phyloP scores from a whole-genome alignment of 35 echinoderm and acorn worm genomes.

The Stichopus chloronotus region DNA sequence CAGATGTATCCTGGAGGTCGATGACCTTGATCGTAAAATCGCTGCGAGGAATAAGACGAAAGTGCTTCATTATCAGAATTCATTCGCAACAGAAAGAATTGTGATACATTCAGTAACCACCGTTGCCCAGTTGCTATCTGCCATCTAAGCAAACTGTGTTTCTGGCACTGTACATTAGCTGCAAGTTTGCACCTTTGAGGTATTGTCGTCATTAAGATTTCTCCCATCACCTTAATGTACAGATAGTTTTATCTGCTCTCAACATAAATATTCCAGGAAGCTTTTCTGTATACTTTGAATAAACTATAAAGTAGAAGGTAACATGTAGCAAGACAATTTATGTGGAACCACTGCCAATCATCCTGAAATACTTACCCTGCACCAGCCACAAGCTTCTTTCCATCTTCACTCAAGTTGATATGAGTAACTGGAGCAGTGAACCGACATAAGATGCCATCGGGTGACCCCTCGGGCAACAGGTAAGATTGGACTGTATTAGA shows the following conservation, averaged over 20 bases:
- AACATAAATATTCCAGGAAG: no score
- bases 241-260: no score
- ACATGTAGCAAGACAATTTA: background rate
- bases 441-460: conserved; percentile 90
- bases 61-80: background rate
- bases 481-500: conserved; percentile 88
- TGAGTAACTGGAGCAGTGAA: conserved; percentile 96
- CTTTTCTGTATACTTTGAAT: no score
- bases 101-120: background rate
- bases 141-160: no score
- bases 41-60: conserved; percentile 55
- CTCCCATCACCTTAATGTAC: no score
- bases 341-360: background rate
- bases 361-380: conserved; percentile 65
- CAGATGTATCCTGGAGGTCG: conserved; percentile 66
- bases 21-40: conserved; percentile 87
- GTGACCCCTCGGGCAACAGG: conserved; percentile 80
- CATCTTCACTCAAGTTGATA: conserved; percentile 76
- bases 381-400: conserved; percentile 77
- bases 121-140: no score
- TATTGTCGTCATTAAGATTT: no score
- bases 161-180: no score
- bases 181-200: no score
- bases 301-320: no score
- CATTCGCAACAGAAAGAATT: background rate